These are phyloP conservation scores for Fratercula arctica DNA, from an alignment of 2,797 vertebrate species.

Conservation along the genomic window DNA sequence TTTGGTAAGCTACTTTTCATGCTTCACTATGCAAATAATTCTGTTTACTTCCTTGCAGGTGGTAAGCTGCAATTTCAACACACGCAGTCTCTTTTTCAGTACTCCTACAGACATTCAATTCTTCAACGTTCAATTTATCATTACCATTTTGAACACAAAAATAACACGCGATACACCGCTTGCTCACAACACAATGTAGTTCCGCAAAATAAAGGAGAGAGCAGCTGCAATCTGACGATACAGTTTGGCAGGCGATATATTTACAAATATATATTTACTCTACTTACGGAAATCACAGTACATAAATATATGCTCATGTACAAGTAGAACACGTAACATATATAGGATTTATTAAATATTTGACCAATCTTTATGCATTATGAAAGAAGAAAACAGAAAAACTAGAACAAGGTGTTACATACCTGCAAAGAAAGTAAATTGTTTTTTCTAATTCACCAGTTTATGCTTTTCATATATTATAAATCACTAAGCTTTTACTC, in stretches of 20 bases:
- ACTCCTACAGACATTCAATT: background rate
- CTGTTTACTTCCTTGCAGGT: constrained; percentile 27
- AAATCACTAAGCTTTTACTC: background rate
- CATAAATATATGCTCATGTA: background rate
- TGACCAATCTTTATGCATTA: background rate
- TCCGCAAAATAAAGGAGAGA: background rate
- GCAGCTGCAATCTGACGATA: background rate
- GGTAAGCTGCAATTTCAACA: background rate
- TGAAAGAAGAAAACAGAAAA: background rate
- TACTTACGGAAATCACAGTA: background rate
- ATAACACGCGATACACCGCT: background rate
- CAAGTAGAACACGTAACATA: background rate
- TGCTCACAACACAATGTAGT: background rate
- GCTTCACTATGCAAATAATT: constrained; percentile 11
- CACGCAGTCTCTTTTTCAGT: background rate
- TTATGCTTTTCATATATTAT: background rate
- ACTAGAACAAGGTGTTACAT: background rate
- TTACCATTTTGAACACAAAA: background rate
- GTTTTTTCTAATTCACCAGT: background rate
- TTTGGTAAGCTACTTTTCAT: background rate
- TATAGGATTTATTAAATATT: background rate
- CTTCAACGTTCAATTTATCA: background rate
- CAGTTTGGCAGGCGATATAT: background rate
- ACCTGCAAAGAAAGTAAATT: background rate
- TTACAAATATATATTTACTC: background rate